Percentiles rank a stretch among this genome's conserved stretches.
These are phyloP conservation scores for Leptatherina wallacei DNA, from an alignment of 2,797 vertebrate species.

Conservation along the genomic window DNA sequence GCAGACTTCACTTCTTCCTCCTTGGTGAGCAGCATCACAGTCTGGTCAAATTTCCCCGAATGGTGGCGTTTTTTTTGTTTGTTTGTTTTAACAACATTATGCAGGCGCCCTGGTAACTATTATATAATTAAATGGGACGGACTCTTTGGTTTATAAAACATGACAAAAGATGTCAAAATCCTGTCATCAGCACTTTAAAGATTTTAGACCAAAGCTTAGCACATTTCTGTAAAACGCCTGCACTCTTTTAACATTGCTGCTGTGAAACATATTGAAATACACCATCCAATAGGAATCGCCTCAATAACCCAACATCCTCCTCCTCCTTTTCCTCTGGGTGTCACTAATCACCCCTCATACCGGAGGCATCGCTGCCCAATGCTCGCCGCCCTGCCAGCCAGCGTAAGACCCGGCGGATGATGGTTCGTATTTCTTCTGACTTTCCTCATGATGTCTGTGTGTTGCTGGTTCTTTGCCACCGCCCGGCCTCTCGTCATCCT, in stretches of 20 bases:
- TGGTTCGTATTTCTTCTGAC: constrained; percentile 55
- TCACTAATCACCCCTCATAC: constrained; percentile 60
- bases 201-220: not conserved
- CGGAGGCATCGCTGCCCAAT: constrained; percentile 24
- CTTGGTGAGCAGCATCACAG: no score
- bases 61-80: no score
- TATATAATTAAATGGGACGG: no score
- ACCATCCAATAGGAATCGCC: constrained; percentile 20
- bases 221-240: not conserved
- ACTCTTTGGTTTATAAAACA: no score
- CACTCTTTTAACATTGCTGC: not conserved
- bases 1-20: no score
- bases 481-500: constrained; percentile 25
- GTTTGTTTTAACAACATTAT: no score
- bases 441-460: constrained; percentile 50
- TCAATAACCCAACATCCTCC: constrained; percentile 8
- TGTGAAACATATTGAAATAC: not conserved
- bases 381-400: constrained; percentile 35
- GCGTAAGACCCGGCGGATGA: constrained; percentile 44
- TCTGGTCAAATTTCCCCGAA: no score
- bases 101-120: no score
- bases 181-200: not conserved
- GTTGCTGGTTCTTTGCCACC: constrained; percentile 25
- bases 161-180: no score
- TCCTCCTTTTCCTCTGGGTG: constrained; percentile 33